A percentile compares a stretch with the other conserved stretches of the same genome.
phyloP scores from a whole-genome alignment of 1,140 invertebrate species.

The Pogonomyrmex californicus region DNA sequence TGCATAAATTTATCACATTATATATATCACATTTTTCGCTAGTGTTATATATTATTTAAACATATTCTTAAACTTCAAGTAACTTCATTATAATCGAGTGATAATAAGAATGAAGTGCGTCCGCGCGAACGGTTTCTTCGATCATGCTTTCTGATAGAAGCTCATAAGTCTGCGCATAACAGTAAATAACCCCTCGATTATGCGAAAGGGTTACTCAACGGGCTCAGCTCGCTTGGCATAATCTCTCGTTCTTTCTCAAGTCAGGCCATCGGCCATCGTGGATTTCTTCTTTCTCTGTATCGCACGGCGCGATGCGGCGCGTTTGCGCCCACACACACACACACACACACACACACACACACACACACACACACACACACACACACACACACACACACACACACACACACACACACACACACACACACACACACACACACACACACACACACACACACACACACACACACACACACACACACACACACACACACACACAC shows the following conservation, averaged over 20 bases:
- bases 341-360: too few relatives aligned
- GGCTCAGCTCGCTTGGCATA: not conserved
- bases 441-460: too few relatives aligned
- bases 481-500: too few relatives aligned
- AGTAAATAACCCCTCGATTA: slow-evolving; percentile 15
- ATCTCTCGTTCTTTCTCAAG: not conserved
- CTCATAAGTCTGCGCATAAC: not conserved
- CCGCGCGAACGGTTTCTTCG: not conserved
- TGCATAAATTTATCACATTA: not conserved
- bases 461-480: too few relatives aligned
- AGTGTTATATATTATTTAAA: not conserved
- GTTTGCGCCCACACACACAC: slow-evolving; percentile 40
- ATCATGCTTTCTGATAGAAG: not conserved
- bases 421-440: too few relatives aligned
- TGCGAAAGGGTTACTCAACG: slow-evolving; percentile 4
- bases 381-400: too few relatives aligned
- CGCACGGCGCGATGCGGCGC: not conserved
- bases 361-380: too few relatives aligned
- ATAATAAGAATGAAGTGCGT: slow-evolving; percentile 14
- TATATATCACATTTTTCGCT: not conserved
- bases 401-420: too few relatives aligned
- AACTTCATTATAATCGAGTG: not conserved
- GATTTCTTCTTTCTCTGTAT: slow-evolving; percentile 31
- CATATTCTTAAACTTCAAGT: not conserved
- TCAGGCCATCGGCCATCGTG: slow-evolving; percentile 12